Conservation (phyloP, 2,113 vertebrate genomes). For the Merops nubicus region DNA sequence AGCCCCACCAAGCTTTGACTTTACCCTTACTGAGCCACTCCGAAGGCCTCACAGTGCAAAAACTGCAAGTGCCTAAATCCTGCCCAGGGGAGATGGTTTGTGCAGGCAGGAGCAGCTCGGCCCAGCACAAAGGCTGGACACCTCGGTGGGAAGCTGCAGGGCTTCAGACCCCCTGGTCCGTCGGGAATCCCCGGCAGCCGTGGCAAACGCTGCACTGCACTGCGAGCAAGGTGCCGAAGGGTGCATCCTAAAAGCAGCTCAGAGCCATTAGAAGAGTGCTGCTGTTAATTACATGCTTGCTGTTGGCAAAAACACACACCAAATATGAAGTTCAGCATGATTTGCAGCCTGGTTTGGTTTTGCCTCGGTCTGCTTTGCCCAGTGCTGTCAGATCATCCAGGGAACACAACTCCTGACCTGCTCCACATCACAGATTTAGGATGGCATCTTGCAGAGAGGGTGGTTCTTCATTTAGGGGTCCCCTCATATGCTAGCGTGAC, state of each 20-base stretch:
- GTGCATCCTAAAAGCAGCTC: not conserved
- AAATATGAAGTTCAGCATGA: not conserved
- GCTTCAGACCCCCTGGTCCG: not conserved
- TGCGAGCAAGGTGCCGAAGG: not conserved
- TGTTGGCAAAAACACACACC: not conserved
- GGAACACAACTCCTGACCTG: not conserved
- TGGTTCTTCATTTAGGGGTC: not conserved
- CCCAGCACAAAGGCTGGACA: fast-evolving
- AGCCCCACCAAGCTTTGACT: not conserved
- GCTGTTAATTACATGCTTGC: not conserved
- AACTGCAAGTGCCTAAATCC: not conserved
- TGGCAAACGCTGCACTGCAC: not conserved
- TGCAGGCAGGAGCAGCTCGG: not conserved
- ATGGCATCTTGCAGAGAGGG: too few species aligned
- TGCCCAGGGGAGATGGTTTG: not conserved
- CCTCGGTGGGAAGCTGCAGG: not conserved
- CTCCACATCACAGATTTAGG: not conserved
- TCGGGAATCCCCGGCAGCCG: not conserved
- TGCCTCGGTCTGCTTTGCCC: not conserved
- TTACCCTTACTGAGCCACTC: not conserved
- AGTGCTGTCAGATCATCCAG: not conserved
- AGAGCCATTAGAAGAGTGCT: not conserved
- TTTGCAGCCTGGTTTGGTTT: not conserved
- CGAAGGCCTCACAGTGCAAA: not conserved
- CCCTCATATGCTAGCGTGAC: fast-evolving